phyloP scores from a whole-genome alignment of 2,113 vertebrate genomes.

The Rhabdornis inornatus region DNA sequence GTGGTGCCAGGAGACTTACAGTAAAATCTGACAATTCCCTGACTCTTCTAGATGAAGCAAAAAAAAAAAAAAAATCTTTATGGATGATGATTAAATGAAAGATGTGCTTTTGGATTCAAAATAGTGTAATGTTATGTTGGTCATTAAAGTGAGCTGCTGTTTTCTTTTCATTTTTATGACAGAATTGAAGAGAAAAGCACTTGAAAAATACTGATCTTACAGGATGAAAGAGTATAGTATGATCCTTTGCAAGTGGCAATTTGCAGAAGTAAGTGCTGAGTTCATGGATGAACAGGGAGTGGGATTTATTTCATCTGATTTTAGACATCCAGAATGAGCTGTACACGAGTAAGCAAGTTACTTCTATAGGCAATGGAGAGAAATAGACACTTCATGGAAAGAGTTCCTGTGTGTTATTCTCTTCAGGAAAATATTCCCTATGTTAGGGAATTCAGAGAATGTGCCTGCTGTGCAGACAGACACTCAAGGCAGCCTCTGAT shows the following conservation, averaged over 20 bases:
- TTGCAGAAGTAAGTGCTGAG: slow-evolving; percentile 6
- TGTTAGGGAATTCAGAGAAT: not conserved
- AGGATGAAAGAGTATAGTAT: not conserved
- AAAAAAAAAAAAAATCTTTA: not conserved
- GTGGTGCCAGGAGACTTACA: not conserved
- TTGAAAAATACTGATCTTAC: slow-evolving; percentile 4
- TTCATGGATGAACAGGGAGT: not conserved
- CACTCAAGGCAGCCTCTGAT: not conserved
- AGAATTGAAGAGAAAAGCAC: slow-evolving; percentile 9
- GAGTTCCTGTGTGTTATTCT: not conserved
- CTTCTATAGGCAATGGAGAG: not conserved
- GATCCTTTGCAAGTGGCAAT: not conserved
- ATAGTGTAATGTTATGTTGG: not conserved
- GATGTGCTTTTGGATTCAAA: not conserved
- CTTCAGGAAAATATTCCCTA: not conserved
- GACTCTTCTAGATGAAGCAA: not conserved
- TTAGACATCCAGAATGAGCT: not conserved
- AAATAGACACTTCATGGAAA: not conserved
- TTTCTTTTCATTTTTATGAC: slow-evolving; percentile 26
- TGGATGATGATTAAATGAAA: slow-evolving; percentile 17
- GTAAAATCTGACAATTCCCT: not conserved
- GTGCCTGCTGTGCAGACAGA: not conserved
- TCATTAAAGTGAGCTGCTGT: slow-evolving; percentile 29
- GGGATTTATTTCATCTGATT: not conserved
- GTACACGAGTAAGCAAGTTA: not conserved